phyloP scores from a whole-genome alignment of 1,140 invertebrate species.

The Andrena cerasifolii region DNA sequence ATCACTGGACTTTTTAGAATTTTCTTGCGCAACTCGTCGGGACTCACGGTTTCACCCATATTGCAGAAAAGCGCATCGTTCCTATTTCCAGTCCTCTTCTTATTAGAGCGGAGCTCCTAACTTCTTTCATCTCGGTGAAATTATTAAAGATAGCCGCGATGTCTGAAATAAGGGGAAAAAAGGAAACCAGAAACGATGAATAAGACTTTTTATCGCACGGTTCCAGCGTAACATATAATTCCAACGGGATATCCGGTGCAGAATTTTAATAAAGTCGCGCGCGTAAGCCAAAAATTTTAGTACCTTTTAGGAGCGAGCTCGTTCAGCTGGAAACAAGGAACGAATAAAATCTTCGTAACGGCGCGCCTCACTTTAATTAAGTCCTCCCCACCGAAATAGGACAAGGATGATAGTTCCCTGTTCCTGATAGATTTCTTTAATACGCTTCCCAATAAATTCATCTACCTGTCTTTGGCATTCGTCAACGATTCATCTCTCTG shows the following conservation, averaged over 20 bases:
- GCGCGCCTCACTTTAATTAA: constrained; percentile 22
- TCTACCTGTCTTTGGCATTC: too few relatives aligned
- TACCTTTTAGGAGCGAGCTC: constrained; percentile 7
- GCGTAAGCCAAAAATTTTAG: constrained; percentile 36
- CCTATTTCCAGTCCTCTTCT: constrained; percentile 7
- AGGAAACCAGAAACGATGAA: background rate
- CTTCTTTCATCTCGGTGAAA: background rate
- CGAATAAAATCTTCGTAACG: constrained; percentile 33
- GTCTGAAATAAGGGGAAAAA: background rate
- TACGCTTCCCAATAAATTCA: background rate
- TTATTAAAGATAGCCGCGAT: background rate
- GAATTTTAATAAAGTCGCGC: constrained; percentile 44
- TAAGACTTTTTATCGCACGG: constrained; percentile 5
- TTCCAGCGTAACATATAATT: constrained; percentile 27
- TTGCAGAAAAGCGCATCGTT: background rate
- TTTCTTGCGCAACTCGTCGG: background rate
- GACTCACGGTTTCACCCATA: background rate
- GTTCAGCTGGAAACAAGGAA: constrained; percentile 23
- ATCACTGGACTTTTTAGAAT: background rate
- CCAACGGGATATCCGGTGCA: background rate
- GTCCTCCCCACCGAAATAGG: background rate
- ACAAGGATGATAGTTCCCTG: background rate
- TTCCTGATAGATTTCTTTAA: constrained; percentile 5
- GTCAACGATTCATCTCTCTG: background rate
- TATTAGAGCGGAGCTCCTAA: background rate